Evolutionary conservation across 1,140 invertebrate genomes (phyloP), one percentile per base, ranked within the genome.

Genomic region (Nephila pilipes): DNA sequence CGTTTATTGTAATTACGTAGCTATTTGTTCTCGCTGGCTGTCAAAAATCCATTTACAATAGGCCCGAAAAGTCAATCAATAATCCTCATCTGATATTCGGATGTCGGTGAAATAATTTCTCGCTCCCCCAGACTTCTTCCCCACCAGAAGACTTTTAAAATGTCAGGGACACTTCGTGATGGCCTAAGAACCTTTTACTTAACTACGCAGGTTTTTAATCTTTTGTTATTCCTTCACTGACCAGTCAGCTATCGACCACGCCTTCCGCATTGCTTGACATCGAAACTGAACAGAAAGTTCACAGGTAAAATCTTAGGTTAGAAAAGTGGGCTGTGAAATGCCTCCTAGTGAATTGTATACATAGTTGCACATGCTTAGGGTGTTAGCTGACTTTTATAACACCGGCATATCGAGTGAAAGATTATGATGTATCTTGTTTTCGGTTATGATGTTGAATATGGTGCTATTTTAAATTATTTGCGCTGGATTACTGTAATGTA

Each of bases 21-120:
- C 81, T 92, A 92, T 92, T 92, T 92, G 81, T 92, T 91, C 89
- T 91, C 89, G 36, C n/a, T 22, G n/a, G 54, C 58, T 69, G 81
- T 85, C 90, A 92, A 75, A 85, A 32, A 85, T 92, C 90, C 90
- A 85, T 92, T 92, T 92, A 85, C 90, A 92, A 92, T 85, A 85
- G 80, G 20, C 79, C 63, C 14, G 79, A 36, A 91, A 85, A 92
- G 38, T 92, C 90, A 92, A 92, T 92, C 90, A 92, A 92, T 92
- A 92, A 85, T 92, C 80, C 60, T 92, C 90, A 92, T 92, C 81
- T 60, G 90, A 85, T 92, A 92, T 75, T 65, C 81, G 60, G 55
- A 85, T 38, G 57, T 36, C 54, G 79, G 36, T 80, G 89, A 81
- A 75, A 81, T 81, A 75, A 75, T 75, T 36, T 75, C 29, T 32